Evolutionary conservation across 2,888 invertebrate genomes (phyloP).

Genomic region (Caenorhabditis wallacei): DNA sequence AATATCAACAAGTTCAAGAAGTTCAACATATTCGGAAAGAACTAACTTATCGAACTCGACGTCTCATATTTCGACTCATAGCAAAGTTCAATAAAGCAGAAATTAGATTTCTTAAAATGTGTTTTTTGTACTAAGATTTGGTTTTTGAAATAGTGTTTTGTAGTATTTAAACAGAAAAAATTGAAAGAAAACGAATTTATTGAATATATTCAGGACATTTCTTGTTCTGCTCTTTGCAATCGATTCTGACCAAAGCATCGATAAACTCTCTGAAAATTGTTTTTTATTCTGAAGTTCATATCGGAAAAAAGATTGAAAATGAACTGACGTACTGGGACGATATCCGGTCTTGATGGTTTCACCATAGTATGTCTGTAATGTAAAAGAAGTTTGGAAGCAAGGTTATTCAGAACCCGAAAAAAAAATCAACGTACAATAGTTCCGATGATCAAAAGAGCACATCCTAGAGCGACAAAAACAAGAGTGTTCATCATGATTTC

Average conservation of each 20-base stretch:
- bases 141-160: too few relatives aligned
- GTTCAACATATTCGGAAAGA: background rate
- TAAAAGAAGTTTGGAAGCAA: background rate
- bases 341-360: conserved; percentile 7
- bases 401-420: background rate
- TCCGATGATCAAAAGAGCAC: conserved; percentile 17
- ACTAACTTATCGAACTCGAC: conserved; percentile 10
- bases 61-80: conserved; percentile 11
- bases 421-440: background rate
- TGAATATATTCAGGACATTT: conserved; percentile 33
- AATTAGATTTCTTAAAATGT: too few relatives aligned
- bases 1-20: background rate
- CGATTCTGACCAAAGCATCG: conserved; percentile 42
- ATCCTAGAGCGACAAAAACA: background rate
- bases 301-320: background rate
- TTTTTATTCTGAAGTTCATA: background rate
- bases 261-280: conserved; percentile 22
- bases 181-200: conserved; percentile 12
- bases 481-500: conserved; percentile 5
- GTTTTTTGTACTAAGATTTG: too few relatives aligned
- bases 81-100: conserved; percentile 34
- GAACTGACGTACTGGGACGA: conserved; percentile 21
- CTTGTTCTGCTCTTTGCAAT: conserved; percentile 15
- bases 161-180: conserved; percentile 8
- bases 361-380: conserved; percentile 11